Evolutionary conservation across 1,140 invertebrate genomes (phyloP), one percentile per base, ranked within the genome.

Genomic region (Philotrypesis tridentata): DNA sequence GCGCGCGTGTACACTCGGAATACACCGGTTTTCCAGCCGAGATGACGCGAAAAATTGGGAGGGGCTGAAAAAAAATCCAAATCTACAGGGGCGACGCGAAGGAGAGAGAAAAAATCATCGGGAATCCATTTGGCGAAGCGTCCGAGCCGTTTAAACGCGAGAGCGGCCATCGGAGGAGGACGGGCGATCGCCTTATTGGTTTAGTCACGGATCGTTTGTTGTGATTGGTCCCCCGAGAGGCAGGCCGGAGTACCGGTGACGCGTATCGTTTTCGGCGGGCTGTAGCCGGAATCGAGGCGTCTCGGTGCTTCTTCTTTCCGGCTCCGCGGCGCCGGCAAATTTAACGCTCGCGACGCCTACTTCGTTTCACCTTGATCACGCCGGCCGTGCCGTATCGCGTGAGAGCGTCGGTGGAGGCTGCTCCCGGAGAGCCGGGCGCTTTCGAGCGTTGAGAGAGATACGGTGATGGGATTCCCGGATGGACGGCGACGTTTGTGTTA

Each of bases 171-270:
- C 12, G 61, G 61, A 63, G 55, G 5, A 14, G 14, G 55, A 84
- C 80, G 80, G 74, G 76, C 75, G n/a, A n/a, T 83, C 84, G 83
- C 83, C n/a, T 86, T 87, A 88, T 87, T 87, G 87, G 86, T 86
- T 87, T 85, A 86, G 87, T 88, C 87, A 87, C 85, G 87, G 85
- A 83, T 86, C 86, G 85, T 87, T 85, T 79, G 85, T 68, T 80
- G 84, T 31, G 85, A 83, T 84, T 84, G 86, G 85, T 85, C 82
- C 76, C 75, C 67, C n/a, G n/a, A n/a, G 55, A 63, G 76, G 55
- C 11, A 3, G 23, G 27, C 29, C 23, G 6, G 33, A 31, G 65
- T 68, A 68, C 65, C 8, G 21, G 9, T n/a, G n/a, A n/a, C 68
- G 31, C 37, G 68, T 37, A 71, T 68, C 65, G 65, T 68, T 68